phyloP scores from a whole-genome alignment of 2,888 invertebrate species.

The Drosophila atripex region DNA sequence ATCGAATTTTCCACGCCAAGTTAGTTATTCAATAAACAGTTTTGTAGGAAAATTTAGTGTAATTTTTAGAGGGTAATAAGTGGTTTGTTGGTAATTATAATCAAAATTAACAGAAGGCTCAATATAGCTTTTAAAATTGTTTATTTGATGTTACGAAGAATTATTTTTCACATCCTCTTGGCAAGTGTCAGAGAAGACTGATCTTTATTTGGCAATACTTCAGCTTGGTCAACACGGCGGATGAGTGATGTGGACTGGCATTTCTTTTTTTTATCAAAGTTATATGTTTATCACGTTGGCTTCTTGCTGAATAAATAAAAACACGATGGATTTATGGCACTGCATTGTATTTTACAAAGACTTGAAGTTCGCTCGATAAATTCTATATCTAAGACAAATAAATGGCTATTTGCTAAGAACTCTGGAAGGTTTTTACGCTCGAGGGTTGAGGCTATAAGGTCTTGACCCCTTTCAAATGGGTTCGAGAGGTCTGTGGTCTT shows the following conservation, averaged over 20 bases:
- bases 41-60: background rate
- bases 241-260: conserved; percentile 23
- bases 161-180: conserved; percentile 1
- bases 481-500: background rate
- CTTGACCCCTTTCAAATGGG: background rate
- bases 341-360: background rate
- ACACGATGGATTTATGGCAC: conserved; percentile 2
- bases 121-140: background rate
- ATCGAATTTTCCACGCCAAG: conserved; percentile 28
- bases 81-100: background rate
- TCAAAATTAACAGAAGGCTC: no score
- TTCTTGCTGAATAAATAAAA: conserved; percentile 11
- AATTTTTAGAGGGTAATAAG: conserved; percentile 6
- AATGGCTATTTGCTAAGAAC: background rate
- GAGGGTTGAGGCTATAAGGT: background rate
- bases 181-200: conserved; percentile 21
- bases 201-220: conserved; percentile 18
- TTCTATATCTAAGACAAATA: background rate
- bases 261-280: conserved; percentile 12
- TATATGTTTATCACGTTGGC: conserved; percentile 11
- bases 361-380: conserved; percentile 1
- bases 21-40: conserved; percentile 10
- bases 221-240: conserved; percentile 30
- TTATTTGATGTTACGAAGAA: background rate
- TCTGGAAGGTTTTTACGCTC: background rate